Base-by-base conservation (phyloP, 2,888 invertebrate species). In the Amphipyra tragopoginis region DNA sequence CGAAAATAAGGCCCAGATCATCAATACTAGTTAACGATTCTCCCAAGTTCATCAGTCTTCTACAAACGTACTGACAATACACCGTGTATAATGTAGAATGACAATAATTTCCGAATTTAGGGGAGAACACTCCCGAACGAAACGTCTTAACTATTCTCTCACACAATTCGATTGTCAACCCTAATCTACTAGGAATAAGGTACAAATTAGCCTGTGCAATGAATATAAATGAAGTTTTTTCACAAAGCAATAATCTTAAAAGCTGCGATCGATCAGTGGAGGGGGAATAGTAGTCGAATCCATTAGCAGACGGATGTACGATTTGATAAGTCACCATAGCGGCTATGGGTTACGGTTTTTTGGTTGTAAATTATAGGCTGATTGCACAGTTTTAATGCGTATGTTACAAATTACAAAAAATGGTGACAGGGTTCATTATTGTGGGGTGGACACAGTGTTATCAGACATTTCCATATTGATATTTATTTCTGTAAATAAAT, bases 71-170 rank as follows among this genome's bases (percentile, higher is more conserved):
- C 43, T 26, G 57, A 78, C 71, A 75, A 73, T 65, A 75, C 76
- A 69, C 64, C 72, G 43, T 73, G 66, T 58, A 62, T 75, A 78
- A 75, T 73, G 49, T 59, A 33, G 29, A 63, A 47, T 67, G 75
- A 75, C 75, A 73, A 75, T 75, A 56, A 70, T 67, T 67, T 65
- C 80, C 75, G 62, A 77, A 77, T 77, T 77, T 67, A 72, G 76
- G 77, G 76, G 51, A 47, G 21, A 11, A 44, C 10, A 29, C 1
- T 9, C 58, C 29, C 13, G 6, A 21, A 33, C 47, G 26, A 55
- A 66, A 59, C 42, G 60, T 56, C 52, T 15, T 34, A 65, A 60
- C 26, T 63, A 15, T 44, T 21, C n/a, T 38, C 7, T 36, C 2
- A n/a, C 40, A 26, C 6, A 40, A 21, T 49, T 29, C n/a, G n/a